Conservation (phyloP, 2,888 invertebrate species). For the Muscina levida region DNA sequence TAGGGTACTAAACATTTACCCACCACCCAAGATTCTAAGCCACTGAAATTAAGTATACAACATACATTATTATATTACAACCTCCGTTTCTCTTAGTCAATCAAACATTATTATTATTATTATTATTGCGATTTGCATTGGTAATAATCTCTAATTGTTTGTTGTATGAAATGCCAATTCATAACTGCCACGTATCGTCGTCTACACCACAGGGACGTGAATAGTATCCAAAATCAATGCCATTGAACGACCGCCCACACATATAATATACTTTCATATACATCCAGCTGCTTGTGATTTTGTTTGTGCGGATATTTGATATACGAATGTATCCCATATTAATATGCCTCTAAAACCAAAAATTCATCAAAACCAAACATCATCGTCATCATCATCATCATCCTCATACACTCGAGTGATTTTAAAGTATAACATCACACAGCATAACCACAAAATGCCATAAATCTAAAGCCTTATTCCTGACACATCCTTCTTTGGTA, state of each 20-base stretch:
- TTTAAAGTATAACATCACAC: slow-evolving; percentile 8
- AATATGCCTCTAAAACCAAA: slow-evolving; percentile 22
- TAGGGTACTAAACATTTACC: too few relatives aligned
- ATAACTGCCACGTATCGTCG: background rate
- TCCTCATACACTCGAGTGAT: slow-evolving; percentile 45
- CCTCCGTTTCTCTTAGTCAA: too few relatives aligned
- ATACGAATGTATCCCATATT: background rate
- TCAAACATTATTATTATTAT: slow-evolving; percentile 44
- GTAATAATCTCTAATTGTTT: slow-evolving; percentile 46
- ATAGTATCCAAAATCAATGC: background rate
- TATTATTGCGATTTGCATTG: slow-evolving; percentile 39
- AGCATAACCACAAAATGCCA: background rate
- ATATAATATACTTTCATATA: background rate
- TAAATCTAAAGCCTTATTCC: background rate
- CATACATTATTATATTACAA: too few relatives aligned
- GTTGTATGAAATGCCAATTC: slow-evolving; percentile 10
- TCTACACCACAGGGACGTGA: background rate
- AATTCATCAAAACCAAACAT: slow-evolving; percentile 15
- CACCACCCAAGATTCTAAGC: too few relatives aligned
- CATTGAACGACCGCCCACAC: background rate
- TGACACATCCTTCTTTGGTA: background rate
- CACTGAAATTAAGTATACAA: too few relatives aligned
- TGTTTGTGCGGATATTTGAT: background rate
- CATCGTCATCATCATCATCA: background rate
- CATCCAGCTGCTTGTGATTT: slow-evolving; percentile 2